Conservation (phyloP, 2,797 vertebrate genomes). For the Huso huso region DNA sequence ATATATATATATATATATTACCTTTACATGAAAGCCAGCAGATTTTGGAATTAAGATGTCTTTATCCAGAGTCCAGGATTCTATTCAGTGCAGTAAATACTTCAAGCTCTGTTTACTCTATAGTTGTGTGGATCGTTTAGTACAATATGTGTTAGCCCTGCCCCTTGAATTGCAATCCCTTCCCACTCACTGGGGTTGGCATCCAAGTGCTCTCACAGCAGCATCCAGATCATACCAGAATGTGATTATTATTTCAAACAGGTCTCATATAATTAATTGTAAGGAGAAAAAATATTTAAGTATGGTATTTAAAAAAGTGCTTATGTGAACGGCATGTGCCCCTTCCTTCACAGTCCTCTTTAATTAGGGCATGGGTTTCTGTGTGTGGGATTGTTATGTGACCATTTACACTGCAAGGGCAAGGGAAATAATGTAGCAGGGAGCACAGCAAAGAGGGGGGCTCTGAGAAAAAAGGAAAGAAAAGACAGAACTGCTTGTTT, state of each 20-base stretch:
- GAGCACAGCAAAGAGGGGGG: too few relatives aligned
- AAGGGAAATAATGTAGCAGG: too few relatives aligned
- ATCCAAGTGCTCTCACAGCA: conserved; percentile 56
- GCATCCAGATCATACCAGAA: conserved; percentile 46
- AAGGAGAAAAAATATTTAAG: conserved; percentile 31
- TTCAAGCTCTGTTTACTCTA: conserved; percentile 33
- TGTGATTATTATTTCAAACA: conserved; percentile 50
- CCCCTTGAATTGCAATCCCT: conserved; percentile 42
- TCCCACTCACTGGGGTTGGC: conserved; percentile 58
- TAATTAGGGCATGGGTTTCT: neutral
- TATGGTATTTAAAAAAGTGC: conserved; percentile 38
- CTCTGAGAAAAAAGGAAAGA: too few relatives aligned
- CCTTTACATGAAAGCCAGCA: too few relatives aligned
- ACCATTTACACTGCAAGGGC: neutral
- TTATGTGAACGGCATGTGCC: conserved; percentile 24
- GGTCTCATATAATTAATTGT: conserved; percentile 34
- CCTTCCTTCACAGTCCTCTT: conserved; percentile 18
- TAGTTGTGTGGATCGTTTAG: conserved; percentile 43
- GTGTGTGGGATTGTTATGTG: neutral
- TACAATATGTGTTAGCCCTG: conserved; percentile 48
- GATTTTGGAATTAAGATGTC: too few relatives aligned
- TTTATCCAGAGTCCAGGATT: too few relatives aligned
- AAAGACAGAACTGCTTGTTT: too few relatives aligned
- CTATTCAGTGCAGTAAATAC: neutral
- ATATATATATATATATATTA: too few relatives aligned